phyloP scores from a whole-genome alignment of 2,888 invertebrate species.

The Conistra vaccinii region DNA sequence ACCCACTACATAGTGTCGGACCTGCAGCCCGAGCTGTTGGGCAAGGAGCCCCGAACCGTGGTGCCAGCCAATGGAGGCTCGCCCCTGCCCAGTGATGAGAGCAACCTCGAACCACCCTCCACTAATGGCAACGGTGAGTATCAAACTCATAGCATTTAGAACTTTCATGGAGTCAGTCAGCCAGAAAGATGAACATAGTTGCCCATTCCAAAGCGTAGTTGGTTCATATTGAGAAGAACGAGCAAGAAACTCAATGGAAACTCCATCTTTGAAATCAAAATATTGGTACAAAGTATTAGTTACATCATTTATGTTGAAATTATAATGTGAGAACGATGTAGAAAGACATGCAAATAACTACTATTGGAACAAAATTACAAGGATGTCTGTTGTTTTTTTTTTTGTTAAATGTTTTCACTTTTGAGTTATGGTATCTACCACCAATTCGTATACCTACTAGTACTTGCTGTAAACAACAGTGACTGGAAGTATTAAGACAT shows the following conservation, averaged over 20 bases:
- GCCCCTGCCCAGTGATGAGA: slow-evolving; percentile 93
- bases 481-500: too few species aligned
- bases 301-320: neutral
- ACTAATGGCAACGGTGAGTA: slow-evolving; percentile 89
- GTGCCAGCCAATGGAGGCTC: slow-evolving; percentile 88
- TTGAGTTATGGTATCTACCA: too few species aligned
- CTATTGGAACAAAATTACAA: neutral
- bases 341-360: neutral
- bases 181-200: neutral
- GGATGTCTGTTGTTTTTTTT: too few species aligned
- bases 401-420: too few species aligned
- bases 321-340: neutral
- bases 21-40: slow-evolving; percentile 95
- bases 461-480: too few species aligned
- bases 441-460: too few species aligned
- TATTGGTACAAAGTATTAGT: neutral
- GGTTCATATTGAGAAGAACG: too few species aligned
- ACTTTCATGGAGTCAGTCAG: neutral
- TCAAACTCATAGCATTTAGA: neutral
- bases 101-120: slow-evolving; percentile 93
- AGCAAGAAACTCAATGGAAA: neutral
- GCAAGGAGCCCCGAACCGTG: slow-evolving; percentile 92
- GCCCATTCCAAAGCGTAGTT: neutral
- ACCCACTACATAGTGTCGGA: slow-evolving; percentile 97
- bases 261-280: neutral